Conservation (phyloP, 2,888 invertebrate genomes). For the Tuberolachnus salignus region DNA sequence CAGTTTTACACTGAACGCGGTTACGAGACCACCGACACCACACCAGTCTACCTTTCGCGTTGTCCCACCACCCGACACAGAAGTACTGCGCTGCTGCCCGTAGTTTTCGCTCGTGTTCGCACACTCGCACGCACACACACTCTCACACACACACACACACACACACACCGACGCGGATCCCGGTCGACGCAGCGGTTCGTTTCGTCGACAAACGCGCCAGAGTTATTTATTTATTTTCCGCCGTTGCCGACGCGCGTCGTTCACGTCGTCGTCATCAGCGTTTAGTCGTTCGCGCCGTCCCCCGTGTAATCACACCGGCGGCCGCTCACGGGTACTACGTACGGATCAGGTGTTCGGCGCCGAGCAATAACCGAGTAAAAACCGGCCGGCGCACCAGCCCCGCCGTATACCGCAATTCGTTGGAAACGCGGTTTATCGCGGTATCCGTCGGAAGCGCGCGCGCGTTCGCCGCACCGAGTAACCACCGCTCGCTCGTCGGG, state of each 20-base stretch:
- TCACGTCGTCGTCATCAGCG: background rate
- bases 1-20: constrained; percentile 52
- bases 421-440: constrained; percentile 48
- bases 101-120: constrained; percentile 17
- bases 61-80: background rate
- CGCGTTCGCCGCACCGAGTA: constrained; percentile 11
- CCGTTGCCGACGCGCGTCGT: background rate
- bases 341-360: background rate
- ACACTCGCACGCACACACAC: background rate
- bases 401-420: background rate
- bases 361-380: background rate
- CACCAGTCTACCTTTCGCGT: constrained; percentile 32
- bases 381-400: constrained; percentile 10
- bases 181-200: constrained; percentile 3
- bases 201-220: background rate
- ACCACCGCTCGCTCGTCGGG: constrained; percentile 24
- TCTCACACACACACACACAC: background rate
- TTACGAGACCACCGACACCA: constrained; percentile 10
- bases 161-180: background rate
- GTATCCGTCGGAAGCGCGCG: constrained; percentile 52
- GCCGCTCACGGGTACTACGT: background rate
- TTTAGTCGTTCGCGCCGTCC: background rate
- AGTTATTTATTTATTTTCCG: constrained; percentile 11
- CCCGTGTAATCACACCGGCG: background rate
- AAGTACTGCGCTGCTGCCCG: background rate